Evolutionary conservation across 2,113 vertebrate genomes (phyloP).

Genomic region (Oreotragus oreotragus): DNA sequence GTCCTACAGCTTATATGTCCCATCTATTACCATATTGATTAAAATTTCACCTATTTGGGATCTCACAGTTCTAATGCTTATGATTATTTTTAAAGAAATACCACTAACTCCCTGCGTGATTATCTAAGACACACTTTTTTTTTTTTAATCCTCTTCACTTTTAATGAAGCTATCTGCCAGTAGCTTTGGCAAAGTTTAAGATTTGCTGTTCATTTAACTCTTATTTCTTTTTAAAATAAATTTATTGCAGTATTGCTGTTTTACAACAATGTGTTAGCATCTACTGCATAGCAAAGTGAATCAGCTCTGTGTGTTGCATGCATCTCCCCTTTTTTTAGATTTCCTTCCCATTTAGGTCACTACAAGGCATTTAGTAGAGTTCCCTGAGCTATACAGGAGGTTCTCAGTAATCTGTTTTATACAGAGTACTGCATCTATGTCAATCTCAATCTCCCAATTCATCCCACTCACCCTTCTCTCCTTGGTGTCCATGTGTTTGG

Average conservation of each 20-base stretch:
- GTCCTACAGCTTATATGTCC: background rate
- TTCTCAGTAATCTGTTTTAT: background rate
- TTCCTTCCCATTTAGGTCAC: background rate
- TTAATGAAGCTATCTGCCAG: background rate
- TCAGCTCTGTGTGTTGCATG: background rate
- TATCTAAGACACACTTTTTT: background rate
- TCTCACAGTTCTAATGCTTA: background rate
- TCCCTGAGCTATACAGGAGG: background rate
- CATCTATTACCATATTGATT: background rate
- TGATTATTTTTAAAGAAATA: background rate
- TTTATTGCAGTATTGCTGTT: background rate
- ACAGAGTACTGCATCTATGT: background rate
- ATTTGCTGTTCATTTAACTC: background rate
- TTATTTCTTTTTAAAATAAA: background rate
- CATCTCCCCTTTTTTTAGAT: background rate
- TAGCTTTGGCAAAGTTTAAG: background rate
- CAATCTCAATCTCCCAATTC: background rate
- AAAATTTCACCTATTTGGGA: background rate
- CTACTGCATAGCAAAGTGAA: background rate
- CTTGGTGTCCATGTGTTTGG: background rate
- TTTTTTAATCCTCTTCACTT: background rate
- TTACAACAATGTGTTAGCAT: background rate
- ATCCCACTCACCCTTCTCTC: background rate
- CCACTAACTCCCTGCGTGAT: background rate
- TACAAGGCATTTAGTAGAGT: background rate